Base-by-base conservation (phyloP, 1,140 invertebrate genomes). In the Drosophila nigromelanica region DNA sequence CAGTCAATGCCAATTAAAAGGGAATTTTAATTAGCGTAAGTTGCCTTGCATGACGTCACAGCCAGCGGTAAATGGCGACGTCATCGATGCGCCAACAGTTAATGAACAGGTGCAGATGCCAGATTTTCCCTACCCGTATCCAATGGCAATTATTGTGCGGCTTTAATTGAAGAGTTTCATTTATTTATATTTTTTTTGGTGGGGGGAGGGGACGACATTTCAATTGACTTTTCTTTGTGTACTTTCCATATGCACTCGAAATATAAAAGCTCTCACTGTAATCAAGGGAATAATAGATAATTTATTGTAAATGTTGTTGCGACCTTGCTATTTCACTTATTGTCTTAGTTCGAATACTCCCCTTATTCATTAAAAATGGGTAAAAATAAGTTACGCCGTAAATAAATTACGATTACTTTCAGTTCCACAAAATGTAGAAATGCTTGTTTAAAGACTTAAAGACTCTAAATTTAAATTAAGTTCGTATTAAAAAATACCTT, bases 21-120 rank as follows among this genome's bases (percentile, higher is more conserved):
- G 68, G 80, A 89, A 87, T 87, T 87, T 87, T 89, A 89, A 87
- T 87, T 89, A 87, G 83, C 82, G 82, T 66, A 86, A 87, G 82
- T 86, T 87, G 48, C 71, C 47, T 59, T 37, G 56, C 55, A 73
- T 89, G 83, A 89, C 82, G 82, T 82, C 56, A 73, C 61, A 43
- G 52, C 73, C 71, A 15, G 45, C 11, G 40, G 55, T 39, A 39
- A 73, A 54, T 54, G 55, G 33, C n/a, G 35, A n/a, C 47, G 21
- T 8, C 35, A 33, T 11, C 45, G 8, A 50, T 55, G 30, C 15
- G 40, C 14, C 27, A 6, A 50, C 10, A 14, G 40, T 33, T 33
- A 14, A 56, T 37, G 11, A 33, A 24, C 60, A 51, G 39, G 11
- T 21, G 51, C 63, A 37, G 33, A 37, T 5, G 21, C 4, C 35